Conservation (phyloP, 2,113 vertebrate species). For the Rana temporaria region DNA sequence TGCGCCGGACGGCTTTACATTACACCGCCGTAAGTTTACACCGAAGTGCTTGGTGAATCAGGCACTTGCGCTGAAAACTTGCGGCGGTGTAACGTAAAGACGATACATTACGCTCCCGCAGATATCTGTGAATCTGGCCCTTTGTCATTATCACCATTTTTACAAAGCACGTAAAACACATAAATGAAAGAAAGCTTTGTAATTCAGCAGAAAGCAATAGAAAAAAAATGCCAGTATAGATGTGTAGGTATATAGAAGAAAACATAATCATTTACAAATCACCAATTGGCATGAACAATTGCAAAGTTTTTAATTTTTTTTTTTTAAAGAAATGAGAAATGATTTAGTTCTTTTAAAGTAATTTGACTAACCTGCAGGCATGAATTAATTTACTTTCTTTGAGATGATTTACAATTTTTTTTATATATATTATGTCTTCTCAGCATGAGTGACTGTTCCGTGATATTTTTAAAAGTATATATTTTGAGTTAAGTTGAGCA, state of each 20-base stretch:
- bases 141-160: no score
- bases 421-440: conserved; percentile 35
- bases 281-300: conserved; percentile 14
- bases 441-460: conserved; percentile 20
- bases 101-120: no score
- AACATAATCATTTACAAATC: background rate
- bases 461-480: conserved; percentile 46
- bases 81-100: no score
- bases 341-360: conserved; percentile 33
- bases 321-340: background rate
- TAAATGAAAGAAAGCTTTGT: no score
- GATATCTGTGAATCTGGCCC: no score
- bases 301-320: conserved; percentile 37
- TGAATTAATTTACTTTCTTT: conserved; percentile 25
- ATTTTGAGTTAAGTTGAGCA: background rate
- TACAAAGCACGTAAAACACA: no score
- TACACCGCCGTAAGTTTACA: no score
- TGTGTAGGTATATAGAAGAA: background rate
- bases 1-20: no score
- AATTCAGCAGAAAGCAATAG: background rate
- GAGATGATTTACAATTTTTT: background rate
- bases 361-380: conserved; percentile 23
- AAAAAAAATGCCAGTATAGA: background rate
- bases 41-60: no score
- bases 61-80: no score